A percentile compares a stretch with the other conserved stretches of the same genome.
These are phyloP conservation scores for Centropus bengalensis DNA, from an alignment of 2,113 vertebrate genomes.

Conservation along the genomic window DNA sequence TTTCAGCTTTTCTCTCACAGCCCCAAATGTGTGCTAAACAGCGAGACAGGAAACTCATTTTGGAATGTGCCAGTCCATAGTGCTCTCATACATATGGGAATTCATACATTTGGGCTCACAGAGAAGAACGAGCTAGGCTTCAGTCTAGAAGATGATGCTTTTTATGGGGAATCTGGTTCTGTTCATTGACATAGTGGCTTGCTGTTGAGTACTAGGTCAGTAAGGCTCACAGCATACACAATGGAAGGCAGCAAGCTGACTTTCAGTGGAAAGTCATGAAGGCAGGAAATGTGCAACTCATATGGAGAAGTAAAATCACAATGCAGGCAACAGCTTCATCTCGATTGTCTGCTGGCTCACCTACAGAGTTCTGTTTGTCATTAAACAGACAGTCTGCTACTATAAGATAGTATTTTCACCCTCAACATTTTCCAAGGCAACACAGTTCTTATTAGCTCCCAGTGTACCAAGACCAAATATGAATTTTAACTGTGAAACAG, in stretches of 20 bases:
- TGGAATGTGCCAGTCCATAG: too few species aligned
- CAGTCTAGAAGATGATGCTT: not conserved
- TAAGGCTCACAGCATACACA: not conserved
- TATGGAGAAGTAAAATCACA: not conserved
- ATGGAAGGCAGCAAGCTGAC: not conserved
- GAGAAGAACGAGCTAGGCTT: not conserved
- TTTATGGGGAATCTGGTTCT: not conserved
- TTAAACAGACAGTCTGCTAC: not conserved
- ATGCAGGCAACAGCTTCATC: not conserved
- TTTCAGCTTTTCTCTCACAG: not conserved
- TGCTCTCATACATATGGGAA: fast-evolving
- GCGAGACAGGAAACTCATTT: not conserved
- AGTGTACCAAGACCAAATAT: not conserved
- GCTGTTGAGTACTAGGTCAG: not conserved
- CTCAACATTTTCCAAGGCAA: not conserved
- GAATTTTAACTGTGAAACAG: not conserved
- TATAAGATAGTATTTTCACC: not conserved
- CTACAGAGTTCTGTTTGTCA: not conserved
- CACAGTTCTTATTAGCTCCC: not conserved
- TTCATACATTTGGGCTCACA: not conserved
- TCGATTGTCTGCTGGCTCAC: not conserved
- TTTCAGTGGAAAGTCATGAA: not conserved
- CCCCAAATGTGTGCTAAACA: not conserved
- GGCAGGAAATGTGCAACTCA: not conserved
- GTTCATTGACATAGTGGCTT: not conserved